A percentile compares a stretch with the other conserved stretches of the same genome.
These are phyloP conservation scores for Coluber constrictor DNA, from an alignment of 2,797 vertebrate genomes.

Conservation along the genomic window DNA sequence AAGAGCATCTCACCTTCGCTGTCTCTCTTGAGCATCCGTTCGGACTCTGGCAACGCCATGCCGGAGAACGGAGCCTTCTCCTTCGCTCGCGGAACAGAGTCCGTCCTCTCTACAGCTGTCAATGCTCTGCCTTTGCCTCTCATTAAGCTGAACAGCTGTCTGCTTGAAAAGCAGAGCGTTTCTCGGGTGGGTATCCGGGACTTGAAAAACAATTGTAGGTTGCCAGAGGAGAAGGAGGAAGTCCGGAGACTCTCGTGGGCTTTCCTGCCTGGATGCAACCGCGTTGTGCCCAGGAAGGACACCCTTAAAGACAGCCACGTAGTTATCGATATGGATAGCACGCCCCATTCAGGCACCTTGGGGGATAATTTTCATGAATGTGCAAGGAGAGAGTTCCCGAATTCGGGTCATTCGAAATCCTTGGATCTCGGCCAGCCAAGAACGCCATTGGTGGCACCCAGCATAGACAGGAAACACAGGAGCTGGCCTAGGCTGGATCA, in stretches of 20 bases:
- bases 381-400: constrained; percentile 53
- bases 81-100: constrained; percentile 29
- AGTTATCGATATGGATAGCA: constrained; percentile 24
- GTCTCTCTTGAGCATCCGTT: constrained; percentile 67
- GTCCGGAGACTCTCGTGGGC: fast-evolving
- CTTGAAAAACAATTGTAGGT: background rate
- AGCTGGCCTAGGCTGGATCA: constrained; percentile 91
- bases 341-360: constrained; percentile 28
- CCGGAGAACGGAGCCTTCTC: constrained; percentile 66
- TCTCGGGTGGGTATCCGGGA: fast-evolving
- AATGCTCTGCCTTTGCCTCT: constrained; percentile 60
- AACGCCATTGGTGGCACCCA: constrained; percentile 57
- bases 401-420: constrained; percentile 72
- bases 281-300: fast-evolving
- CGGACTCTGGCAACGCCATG: constrained; percentile 73
- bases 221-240: fast-evolving
- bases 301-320: constrained; percentile 30
- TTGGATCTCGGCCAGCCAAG: constrained; percentile 63
- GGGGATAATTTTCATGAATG: background rate
- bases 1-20: constrained; percentile 65
- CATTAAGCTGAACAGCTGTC: constrained; percentile 72
- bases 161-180: constrained; percentile 46
- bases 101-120: constrained; percentile 52
- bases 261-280: fast-evolving
- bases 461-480: constrained; percentile 75